Evolutionary conservation across 2,888 invertebrate genomes (phyloP), one percentile per base, ranked within the genome.

Genomic region (Aphodius sticticus): DNA sequence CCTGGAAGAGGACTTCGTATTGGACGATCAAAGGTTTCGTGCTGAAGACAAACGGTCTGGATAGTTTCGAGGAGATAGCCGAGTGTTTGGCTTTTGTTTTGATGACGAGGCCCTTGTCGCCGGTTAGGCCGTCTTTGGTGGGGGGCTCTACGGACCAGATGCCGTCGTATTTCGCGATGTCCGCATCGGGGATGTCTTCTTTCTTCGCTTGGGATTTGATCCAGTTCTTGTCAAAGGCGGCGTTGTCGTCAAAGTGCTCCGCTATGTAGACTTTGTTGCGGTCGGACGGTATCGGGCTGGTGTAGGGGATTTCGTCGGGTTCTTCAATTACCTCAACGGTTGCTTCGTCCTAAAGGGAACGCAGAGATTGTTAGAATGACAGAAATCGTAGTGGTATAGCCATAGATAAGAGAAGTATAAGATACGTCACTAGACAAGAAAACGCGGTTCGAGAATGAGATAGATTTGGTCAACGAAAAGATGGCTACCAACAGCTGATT

Each of bases 21-120:
- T 99, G 99, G 4, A 99, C 95, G 81, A 99, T 91, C 69, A 96
- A 89, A 0, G 97, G 96, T 85, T 95, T 96, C 79, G 93, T 92
- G 74, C 91, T 91, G 89, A 99, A 99, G 76, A 93, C 92, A 89
- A 97, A 99, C 0, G 95, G 95, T 86, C 92, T 94, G 79, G 91
- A 91, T 15, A 99, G 90, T 38, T 92, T 91, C 3, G 96, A 92
- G 1, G 98, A 92, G 82, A 99, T 96, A 6, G 99, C 99, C 14
- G 99, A 96, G 90, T 99, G 99, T 86, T 98, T 97, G 0, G 99
- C 99, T 90, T 97, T 97, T 0, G 97, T 96, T 87, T 97, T 97
- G 16, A 99, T 90, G 9, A 98, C 96, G 69, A 99, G 90, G 14
- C 97, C 98, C 80, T 94, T 90, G 88, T 99, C 99, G 77, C 95